A percentile compares a stretch with the other conserved stretches of the same genome.
These are phyloP conservation scores for Homarus gammarus DNA, from an alignment of 2,888 invertebrate genomes.

Conservation along the genomic window DNA sequence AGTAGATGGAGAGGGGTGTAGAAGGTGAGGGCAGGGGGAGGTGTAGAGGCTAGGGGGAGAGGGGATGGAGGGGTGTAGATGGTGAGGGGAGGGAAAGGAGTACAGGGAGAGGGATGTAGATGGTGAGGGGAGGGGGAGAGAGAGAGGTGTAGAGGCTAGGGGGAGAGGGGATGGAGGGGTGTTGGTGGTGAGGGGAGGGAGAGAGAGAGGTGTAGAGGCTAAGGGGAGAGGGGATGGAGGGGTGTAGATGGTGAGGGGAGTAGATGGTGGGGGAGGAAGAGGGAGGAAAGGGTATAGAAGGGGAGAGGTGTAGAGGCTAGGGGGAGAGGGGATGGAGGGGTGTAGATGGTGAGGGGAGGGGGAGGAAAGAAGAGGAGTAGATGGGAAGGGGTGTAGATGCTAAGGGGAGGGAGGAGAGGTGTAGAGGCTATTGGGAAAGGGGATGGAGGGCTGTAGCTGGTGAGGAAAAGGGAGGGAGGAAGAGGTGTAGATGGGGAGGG, in stretches of 20 bases:
- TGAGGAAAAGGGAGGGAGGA: slow-evolving; percentile 22
- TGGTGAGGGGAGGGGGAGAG: not conserved
- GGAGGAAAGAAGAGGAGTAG: too few species aligned
- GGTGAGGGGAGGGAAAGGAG: too few species aligned
- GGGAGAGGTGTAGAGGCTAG: too few species aligned
- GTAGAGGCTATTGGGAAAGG: not conserved
- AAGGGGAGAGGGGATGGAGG: not conserved
- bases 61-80: too few species aligned
- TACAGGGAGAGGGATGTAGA: slow-evolving; percentile 4
- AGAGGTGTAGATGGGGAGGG: not conserved
- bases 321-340: not conserved
- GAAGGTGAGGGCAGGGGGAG: not conserved
- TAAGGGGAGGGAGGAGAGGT: not conserved
- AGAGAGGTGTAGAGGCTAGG: too few species aligned
- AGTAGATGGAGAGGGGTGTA: not conserved
- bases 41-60: too few species aligned
- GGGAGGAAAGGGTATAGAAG: too few species aligned
- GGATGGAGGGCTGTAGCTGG: slow-evolving; percentile 14
- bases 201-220: not conserved
- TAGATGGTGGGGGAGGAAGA: not conserved
- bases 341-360: not conserved
- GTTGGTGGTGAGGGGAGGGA: too few species aligned
- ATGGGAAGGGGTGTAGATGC: not conserved
- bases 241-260: slow-evolving; percentile 29
- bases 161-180: too few species aligned